Percentiles rank a stretch among this genome's conserved stretches.
phyloP scores from a whole-genome alignment of 2,888 invertebrate genomes.

The Suillia variegata region DNA sequence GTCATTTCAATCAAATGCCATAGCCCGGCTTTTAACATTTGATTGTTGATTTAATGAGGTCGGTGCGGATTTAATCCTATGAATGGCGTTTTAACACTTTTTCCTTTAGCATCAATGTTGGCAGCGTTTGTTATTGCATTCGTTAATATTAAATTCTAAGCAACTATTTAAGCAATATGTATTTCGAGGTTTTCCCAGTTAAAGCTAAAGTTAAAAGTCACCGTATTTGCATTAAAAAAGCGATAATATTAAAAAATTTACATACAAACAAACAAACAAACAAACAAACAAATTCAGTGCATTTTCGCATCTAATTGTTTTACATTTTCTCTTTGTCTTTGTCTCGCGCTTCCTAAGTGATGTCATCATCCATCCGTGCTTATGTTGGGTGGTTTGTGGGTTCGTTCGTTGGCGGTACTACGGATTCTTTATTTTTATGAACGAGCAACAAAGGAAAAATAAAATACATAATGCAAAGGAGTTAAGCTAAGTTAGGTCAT shows the following conservation, averaged over 20 bases:
- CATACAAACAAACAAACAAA: no score
- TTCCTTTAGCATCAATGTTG: neutral
- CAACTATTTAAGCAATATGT: no score
- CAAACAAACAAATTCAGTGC: no score
- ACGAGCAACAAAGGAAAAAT: neutral
- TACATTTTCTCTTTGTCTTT: constrained; percentile 11
- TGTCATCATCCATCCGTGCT: no score
- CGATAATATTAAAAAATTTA: no score
- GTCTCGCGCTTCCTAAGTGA: neutral
- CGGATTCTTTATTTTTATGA: neutral
- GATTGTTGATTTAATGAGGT: neutral
- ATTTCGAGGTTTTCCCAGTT: no score
- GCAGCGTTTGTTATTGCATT: neutral
- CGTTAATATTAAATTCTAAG: neutral
- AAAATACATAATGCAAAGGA: neutral
- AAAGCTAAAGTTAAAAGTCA: no score
- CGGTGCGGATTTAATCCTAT: neutral
- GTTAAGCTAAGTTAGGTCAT: no score
- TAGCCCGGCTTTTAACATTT: no score
- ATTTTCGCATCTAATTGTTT: constrained; percentile 25
- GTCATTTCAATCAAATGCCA: no score
- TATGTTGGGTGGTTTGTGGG: neutral
- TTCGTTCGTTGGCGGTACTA: no score
- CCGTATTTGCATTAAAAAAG: neutral
- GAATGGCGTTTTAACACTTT: neutral